Percentiles rank a stretch among this genome's conserved stretches.
Conservation (phyloP, 2,113 vertebrate genomes). For the Dasyornis broadbenti region DNA sequence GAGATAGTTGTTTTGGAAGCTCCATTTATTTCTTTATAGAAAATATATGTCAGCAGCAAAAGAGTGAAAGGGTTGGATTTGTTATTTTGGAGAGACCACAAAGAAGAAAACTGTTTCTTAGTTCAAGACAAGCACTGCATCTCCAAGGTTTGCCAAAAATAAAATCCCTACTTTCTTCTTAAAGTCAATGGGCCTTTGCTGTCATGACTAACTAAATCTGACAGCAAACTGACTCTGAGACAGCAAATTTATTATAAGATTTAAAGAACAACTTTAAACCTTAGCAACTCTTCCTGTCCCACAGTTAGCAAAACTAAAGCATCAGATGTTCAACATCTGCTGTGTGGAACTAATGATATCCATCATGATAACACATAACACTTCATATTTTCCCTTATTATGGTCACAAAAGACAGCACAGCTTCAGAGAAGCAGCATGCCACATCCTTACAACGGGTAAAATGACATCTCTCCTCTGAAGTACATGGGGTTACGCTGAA, state of each 20-base stretch:
- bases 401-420: background rate
- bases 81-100: background rate
- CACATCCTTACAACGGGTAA: background rate
- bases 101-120: background rate
- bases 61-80: background rate
- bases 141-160: background rate
- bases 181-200: background rate
- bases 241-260: background rate
- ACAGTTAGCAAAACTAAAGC: background rate
- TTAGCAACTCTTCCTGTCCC: background rate
- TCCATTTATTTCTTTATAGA: background rate
- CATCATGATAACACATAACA: background rate
- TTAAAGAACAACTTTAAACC: slow-evolving; percentile 1
- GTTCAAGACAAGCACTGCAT: background rate
- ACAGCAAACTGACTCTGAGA: background rate
- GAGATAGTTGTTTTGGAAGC: background rate
- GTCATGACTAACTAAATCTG: background rate
- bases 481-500: background rate
- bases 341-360: background rate
- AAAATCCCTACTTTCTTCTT: background rate
- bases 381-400: background rate
- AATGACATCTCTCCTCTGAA: background rate
- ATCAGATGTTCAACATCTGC: background rate
- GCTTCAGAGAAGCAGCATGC: background rate
- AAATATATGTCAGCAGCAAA: background rate